phyloP scores from a whole-genome alignment of 2,113 vertebrate genomes.

The Ciconia maguari region DNA sequence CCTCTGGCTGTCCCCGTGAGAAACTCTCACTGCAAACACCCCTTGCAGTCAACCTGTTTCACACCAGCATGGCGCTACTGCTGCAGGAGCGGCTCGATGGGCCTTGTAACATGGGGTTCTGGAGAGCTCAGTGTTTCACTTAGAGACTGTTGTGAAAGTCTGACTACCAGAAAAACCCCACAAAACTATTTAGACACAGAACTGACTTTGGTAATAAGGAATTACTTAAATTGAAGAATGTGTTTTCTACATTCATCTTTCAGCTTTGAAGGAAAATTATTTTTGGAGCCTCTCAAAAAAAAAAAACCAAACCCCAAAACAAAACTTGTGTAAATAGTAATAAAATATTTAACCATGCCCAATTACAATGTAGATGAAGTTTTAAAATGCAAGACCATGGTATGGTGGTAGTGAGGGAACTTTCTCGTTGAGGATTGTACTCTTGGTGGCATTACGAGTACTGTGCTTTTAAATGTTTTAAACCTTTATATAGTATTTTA shows the following conservation, averaged over 20 bases:
- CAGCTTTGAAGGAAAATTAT: not conserved
- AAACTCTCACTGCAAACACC: too few species aligned
- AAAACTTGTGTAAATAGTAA: not conserved
- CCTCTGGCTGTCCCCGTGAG: fast-evolving
- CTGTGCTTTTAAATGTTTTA: slow-evolving; percentile 3
- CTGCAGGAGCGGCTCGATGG: fast-evolving
- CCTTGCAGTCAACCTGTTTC: not conserved
- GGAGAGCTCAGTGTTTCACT: not conserved
- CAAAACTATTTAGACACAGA: not conserved
- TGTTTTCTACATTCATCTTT: not conserved
- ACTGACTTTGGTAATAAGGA: not conserved
- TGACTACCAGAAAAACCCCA: not conserved
- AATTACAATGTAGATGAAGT: not conserved
- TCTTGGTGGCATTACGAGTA: not conserved
- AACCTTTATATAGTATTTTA: not conserved
- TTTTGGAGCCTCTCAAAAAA: not conserved
- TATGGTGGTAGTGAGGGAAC: not conserved
- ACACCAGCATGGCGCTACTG: fast-evolving
- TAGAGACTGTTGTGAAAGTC: fast-evolving
- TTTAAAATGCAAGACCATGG: not conserved
- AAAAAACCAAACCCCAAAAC: too few species aligned
- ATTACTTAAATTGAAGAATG: not conserved
- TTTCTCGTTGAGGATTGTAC: not conserved
- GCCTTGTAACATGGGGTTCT: fast-evolving
- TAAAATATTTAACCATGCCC: not conserved